These are phyloP conservation scores for Galerucella calmariensis DNA, from an alignment of 2,888 invertebrate species.

Conservation along the genomic window DNA sequence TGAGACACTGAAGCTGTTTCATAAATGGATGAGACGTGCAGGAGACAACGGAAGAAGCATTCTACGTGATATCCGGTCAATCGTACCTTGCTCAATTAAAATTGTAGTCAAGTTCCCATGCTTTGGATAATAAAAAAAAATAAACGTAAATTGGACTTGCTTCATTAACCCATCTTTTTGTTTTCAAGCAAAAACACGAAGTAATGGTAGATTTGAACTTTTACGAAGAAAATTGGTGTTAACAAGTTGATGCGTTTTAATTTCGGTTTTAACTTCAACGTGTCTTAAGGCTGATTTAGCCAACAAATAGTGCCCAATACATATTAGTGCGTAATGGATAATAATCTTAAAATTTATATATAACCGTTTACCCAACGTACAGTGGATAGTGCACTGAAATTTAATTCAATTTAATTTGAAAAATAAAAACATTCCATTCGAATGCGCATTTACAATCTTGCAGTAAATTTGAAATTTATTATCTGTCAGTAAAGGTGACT, in stretches of 20 bases:
- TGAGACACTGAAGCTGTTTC: neutral
- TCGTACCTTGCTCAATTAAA: constrained; percentile 28
- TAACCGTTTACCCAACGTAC: no score
- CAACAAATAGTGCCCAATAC: no score
- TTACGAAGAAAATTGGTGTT: constrained; percentile 14
- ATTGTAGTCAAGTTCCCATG: constrained; percentile 28
- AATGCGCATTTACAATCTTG: neutral
- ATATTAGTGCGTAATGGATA: no score
- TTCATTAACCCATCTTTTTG: constrained; percentile 22
- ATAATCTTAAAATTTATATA: no score
- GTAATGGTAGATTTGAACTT: neutral
- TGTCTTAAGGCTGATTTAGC: neutral
- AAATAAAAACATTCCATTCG: no score
- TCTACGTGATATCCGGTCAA: constrained; percentile 42
- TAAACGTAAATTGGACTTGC: constrained; percentile 11
- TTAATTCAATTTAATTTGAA: no score
- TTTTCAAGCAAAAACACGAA: neutral
- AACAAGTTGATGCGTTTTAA: constrained; percentile 5
- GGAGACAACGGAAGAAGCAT: constrained; percentile 28
- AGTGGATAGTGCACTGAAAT: no score
- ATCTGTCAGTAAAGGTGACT: constrained; percentile 27
- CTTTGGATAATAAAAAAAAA: constrained; percentile 18
- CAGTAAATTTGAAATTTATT: constrained; percentile 22
- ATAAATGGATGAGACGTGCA: constrained; percentile 21
- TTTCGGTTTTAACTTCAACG: neutral